Evolutionary conservation across 92 coral and sea anemone species (phyloP), one percentile per base, ranked within the genome.

Genomic region (Pocillopora meandrina): DNA sequence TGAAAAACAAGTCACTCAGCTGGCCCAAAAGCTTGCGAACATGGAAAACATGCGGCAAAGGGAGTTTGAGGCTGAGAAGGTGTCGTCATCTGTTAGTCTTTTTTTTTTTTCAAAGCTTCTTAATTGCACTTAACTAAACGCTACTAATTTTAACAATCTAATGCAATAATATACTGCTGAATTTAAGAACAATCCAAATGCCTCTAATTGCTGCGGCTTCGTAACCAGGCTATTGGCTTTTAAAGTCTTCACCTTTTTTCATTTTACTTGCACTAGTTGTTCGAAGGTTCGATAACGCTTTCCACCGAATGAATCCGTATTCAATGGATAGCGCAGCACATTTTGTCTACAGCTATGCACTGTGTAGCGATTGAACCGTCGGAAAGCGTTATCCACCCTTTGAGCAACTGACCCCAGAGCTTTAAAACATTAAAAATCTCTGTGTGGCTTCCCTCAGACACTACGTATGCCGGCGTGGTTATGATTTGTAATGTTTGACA

Each of bases 21-120:
- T 94, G 95, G 92, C 93, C 86, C 89, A 90, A 75, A 91, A 92
- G 89, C 88, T 90, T 62, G 95, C 95, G 14, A 95, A 88, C 90
- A 87, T 89, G 83, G 98, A 96, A 61, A 86, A 87, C 61, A 65
- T 73, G 42, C 93, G 95, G 72, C 94, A 87, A 72, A 91, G 65
- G 78, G 91, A 90, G 35, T 65, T 82, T 74, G 98, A 93, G 73
- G 86, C 82, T 73, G 91, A 94, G 89, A 85, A 91, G 95, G 98
- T 94, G 88, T 86, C 67, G 87, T 86, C 90, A 86, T 58, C 77
- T 70, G 42, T 81, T 81, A 68, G 86, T 80, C 63, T 69, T 78
- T 65, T 26, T 56, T 36, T 65, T 81, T 42, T 3, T 82, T 66
- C 61, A 21, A 31, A 60, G 69, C 68, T n/a, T 56, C 77, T 8